These are phyloP conservation scores for Sphaerophoria rueppellii DNA, from an alignment of 2,888 invertebrate genomes.

Conservation along the genomic window DNA sequence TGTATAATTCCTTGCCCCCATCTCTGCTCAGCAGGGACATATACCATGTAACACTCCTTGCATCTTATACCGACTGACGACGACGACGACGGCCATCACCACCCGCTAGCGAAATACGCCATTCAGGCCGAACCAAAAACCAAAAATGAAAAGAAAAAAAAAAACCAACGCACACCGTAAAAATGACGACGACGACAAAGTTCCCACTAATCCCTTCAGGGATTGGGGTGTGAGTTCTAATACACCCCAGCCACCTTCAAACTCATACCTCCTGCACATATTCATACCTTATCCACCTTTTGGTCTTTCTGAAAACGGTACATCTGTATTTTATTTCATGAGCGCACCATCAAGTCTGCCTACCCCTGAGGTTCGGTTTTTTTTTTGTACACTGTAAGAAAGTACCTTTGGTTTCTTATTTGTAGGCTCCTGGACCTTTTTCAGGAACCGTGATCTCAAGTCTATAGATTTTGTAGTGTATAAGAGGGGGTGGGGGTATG, in stretches of 20 bases:
- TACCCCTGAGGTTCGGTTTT: slow-evolving; percentile 50
- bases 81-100: slow-evolving; percentile 58
- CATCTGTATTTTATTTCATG: slow-evolving; percentile 52
- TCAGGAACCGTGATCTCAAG: too few relatives aligned
- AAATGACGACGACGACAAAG: slow-evolving; percentile 68
- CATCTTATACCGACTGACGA: slow-evolving; percentile 16
- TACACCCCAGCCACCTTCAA: too few relatives aligned
- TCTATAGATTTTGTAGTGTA: too few relatives aligned
- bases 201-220: slow-evolving; percentile 73
- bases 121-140: slow-evolving; percentile 19
- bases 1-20: slow-evolving; percentile 49
- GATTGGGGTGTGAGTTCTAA: slow-evolving; percentile 58
- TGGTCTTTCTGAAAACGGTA: slow-evolving; percentile 19
- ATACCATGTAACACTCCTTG: slow-evolving; percentile 27
- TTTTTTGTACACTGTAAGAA: slow-evolving; percentile 33
- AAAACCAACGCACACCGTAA: slow-evolving; percentile 20
- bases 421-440: too few relatives aligned
- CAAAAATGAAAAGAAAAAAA: slow-evolving; percentile 40
- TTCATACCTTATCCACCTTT: slow-evolving; percentile 19
- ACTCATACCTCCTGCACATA: slow-evolving; percentile 23
- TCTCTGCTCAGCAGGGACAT: slow-evolving; percentile 11
- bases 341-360: slow-evolving; percentile 57
- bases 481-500: too few relatives aligned
- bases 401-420: too few relatives aligned
- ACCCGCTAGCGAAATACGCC: slow-evolving; percentile 28